Conservation (phyloP, 2,113 vertebrate genomes). For the Nycticebus coucang region DNA sequence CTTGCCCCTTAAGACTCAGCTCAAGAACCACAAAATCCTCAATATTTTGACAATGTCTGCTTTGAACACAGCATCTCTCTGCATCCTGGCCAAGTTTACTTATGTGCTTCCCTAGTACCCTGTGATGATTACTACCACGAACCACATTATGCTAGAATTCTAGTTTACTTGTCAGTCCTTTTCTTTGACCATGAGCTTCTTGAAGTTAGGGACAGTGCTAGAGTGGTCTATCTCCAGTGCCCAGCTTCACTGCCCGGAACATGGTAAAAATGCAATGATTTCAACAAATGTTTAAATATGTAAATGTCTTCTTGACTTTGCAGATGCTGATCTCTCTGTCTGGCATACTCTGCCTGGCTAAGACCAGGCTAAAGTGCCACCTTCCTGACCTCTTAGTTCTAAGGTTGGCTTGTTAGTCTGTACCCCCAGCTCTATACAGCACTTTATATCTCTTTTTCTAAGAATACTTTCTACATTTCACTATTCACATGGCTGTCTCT, state of each 20-base stretch:
- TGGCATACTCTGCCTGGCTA: background rate
- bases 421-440: background rate
- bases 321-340: background rate
- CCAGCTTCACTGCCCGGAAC: background rate
- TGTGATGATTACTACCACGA: background rate
- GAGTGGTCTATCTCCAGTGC: background rate
- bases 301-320: background rate
- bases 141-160: background rate
- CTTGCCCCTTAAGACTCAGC: conserved; percentile 14
- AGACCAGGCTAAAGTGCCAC: background rate
- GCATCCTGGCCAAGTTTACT: background rate
- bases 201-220: background rate
- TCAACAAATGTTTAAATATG: conserved; percentile 9
- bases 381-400: background rate
- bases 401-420: background rate
- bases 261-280: background rate
- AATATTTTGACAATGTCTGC: background rate
- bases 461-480: background rate
- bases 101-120: background rate
- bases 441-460: background rate
- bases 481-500: background rate
- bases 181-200: background rate
- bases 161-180: background rate
- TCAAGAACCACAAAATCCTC: background rate
- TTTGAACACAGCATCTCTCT: background rate